Evolutionary conservation across 2,888 invertebrate genomes (phyloP), one percentile per base, ranked within the genome.

Genomic region (Balanococcus diminutus): DNA sequence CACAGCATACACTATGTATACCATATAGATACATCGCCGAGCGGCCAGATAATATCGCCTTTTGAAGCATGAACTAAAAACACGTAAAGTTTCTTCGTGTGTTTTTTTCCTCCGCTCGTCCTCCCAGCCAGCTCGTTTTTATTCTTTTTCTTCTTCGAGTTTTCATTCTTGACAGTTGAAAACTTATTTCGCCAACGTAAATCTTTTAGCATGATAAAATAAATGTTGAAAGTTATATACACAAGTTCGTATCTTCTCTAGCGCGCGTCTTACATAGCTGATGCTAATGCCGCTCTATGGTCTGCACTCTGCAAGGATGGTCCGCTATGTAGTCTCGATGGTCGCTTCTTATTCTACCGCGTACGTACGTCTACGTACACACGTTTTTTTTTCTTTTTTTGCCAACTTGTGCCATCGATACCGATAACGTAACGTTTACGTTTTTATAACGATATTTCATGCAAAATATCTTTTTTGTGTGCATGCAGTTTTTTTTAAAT

Each of bases 111-210:
- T 46, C n/a, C 42, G 14, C 42, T 42, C 42, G 42, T 42, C 42
- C 14, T 42, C 42, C 11, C 14, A 42, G 11, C 14, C 11, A 14
- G 11, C 11, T 42, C 16, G 11, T n/a, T 46, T 46, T 46, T 46
- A n/a, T 46, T 46, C n/a, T 6, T 22, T 56, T 25, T 25, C 9
- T 25, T 61, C 61, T 25, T 61, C 61, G 22, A 22, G 61, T 25
- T 61, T 25, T 61, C 61, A 61, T 61, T 61, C 61, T 61, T 61
- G 61, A 61, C 61, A 61, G 61, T 61, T 61, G 14, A 61, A 25
- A 61, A 61, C 61, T 61, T 61, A 61, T 61, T 46, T 61, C 61
- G 61, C 61, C 61, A 61, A 61, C 61, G 61, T 61, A 61, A 61
- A 61, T 61, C 61, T 61, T 61, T 61, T 61, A 61, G 22, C 61